A percentile compares a stretch with the other conserved stretches of the same genome.
These are phyloP conservation scores for Agrypnus murinus DNA, from an alignment of 2,888 invertebrate species.

Conservation along the genomic window DNA sequence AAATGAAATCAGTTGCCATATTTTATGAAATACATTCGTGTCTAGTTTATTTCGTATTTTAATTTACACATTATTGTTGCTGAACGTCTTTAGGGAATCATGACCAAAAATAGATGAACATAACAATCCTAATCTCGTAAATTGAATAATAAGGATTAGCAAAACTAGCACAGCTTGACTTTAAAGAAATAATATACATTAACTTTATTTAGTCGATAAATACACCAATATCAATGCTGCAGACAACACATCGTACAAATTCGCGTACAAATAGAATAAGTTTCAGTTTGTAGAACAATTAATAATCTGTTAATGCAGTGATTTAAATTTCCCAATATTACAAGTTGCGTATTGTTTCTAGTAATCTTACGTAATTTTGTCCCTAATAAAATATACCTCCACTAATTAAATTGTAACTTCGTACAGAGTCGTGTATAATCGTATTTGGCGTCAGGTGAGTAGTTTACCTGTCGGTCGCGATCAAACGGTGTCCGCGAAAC, in stretches of 20 bases:
- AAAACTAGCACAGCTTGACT: too few relatives aligned
- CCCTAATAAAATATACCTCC: constrained; percentile 13
- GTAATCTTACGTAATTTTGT: constrained; percentile 25
- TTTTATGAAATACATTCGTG: too few relatives aligned
- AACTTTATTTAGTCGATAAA: too few relatives aligned
- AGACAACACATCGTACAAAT: constrained; percentile 10
- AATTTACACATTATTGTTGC: too few relatives aligned
- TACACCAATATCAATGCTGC: not conserved
- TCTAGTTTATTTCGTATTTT: too few relatives aligned
- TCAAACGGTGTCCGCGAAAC: constrained; percentile 58
- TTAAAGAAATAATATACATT: too few relatives aligned
- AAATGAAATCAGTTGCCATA: too few relatives aligned
- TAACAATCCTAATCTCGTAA: too few relatives aligned
- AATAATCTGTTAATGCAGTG: not conserved
- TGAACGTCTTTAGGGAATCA: too few relatives aligned
- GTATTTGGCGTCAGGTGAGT: constrained; percentile 56
- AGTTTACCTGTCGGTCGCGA: constrained; percentile 59
- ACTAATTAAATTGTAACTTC: constrained; percentile 54
- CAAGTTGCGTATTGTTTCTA: constrained; percentile 8
- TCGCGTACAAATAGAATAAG: too few relatives aligned
- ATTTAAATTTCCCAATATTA: not conserved
- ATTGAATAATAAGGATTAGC: too few relatives aligned
- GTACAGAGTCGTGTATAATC: constrained; percentile 54
- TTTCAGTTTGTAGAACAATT: not conserved
- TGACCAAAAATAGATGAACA: too few relatives aligned